Conservation (phyloP, 2,797 vertebrate species). For the Sebastes steindachneri region DNA sequence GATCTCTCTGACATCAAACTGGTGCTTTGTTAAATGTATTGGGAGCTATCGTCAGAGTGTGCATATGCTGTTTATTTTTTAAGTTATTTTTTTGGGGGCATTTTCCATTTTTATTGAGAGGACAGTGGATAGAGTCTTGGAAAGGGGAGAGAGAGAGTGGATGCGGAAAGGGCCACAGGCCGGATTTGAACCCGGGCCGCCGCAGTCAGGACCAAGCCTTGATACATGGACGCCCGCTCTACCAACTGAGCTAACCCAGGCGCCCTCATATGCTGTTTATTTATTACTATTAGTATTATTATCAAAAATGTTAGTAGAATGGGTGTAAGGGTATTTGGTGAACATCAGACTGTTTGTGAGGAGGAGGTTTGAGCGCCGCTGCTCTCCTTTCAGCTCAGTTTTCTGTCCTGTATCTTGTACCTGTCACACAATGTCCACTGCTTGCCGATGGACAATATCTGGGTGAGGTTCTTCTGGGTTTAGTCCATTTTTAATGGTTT, state of each 20-base stretch:
- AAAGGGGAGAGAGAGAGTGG: too few species aligned
- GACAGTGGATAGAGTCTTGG: too few species aligned
- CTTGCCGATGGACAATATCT: background rate
- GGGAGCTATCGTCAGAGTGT: background rate
- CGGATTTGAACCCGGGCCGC: too few species aligned
- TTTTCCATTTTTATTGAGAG: too few species aligned
- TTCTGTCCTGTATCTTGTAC: background rate
- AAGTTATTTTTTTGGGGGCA: too few species aligned
- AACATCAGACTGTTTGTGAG: background rate
- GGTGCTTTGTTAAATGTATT: background rate
- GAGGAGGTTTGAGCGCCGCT: background rate
- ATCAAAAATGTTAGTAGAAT: background rate
- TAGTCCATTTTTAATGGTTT: background rate
- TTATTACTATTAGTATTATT: background rate
- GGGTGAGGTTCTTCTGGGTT: background rate
- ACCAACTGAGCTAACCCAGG: too few species aligned
- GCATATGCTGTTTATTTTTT: background rate
- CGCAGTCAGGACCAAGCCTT: too few species aligned
- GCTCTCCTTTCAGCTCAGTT: background rate
- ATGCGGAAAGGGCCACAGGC: too few species aligned
- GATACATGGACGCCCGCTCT: too few species aligned
- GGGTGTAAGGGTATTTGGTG: background rate
- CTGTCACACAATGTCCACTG: background rate
- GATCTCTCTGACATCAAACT: background rate
- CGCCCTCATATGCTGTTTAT: background rate